A percentile compares a stretch with the other conserved stretches of the same genome.
Conservation (phyloP, 2,888 invertebrate species). For the Mayetiola destructor region DNA sequence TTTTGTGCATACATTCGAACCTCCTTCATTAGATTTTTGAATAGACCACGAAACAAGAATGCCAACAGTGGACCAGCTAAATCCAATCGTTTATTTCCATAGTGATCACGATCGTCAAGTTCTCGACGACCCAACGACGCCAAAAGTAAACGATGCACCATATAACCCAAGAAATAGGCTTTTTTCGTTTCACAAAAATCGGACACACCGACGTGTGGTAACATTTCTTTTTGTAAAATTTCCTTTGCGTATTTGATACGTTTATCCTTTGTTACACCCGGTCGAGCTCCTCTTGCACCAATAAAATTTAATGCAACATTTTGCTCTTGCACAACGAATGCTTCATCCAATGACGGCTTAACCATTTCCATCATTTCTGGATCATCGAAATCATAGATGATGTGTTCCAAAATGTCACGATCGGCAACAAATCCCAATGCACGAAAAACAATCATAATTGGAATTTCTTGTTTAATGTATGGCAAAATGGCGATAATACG, state of each 20-base stretch:
- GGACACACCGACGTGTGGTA: conserved; percentile 98
- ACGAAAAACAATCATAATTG: conserved; percentile 98
- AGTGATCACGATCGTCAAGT: conserved; percentile 98
- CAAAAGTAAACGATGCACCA: conserved; percentile 92
- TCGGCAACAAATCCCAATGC: conserved; percentile 99
- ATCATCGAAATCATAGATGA: conserved; percentile 99
- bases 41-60: conserved; percentile 90
- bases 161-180: conserved; percentile 96
- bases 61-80: conserved; percentile 94
- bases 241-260: conserved; percentile 98
- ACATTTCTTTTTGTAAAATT: conserved; percentile 99
- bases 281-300: conserved; percentile 90
- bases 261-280: conserved; percentile 97
- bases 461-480: conserved; percentile 98
- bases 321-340: conserved; percentile 98
- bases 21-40: conserved; percentile 92
- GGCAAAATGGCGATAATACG: conserved; percentile 95
- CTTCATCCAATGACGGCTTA: conserved; percentile 97
- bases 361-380: conserved; percentile 99
- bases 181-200: conserved; percentile 99
- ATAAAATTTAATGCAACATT: conserved; percentile 98
- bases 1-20: conserved; percentile 97
- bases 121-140: conserved; percentile 93
- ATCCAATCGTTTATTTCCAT: conserved; percentile 96
- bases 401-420: conserved; percentile 96